Evolutionary conservation across 2,797 vertebrate species (phyloP).

Genomic region (Spheniscus humboldti): DNA sequence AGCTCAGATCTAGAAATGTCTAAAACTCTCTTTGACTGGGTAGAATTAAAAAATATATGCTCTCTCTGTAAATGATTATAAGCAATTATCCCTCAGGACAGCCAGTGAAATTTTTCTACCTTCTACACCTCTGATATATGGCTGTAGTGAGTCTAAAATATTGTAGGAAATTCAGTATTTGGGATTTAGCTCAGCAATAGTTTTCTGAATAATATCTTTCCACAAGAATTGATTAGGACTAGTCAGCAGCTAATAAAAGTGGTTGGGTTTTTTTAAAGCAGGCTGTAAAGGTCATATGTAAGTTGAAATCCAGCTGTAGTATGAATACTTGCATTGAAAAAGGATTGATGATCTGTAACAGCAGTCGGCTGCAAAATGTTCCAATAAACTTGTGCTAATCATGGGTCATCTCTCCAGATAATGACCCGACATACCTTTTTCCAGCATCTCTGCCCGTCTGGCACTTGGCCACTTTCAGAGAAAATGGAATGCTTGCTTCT

Average conservation of each 20-base stretch:
- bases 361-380: neutral
- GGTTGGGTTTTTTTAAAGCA: neutral
- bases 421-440: neutral
- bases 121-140: neutral
- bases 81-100: neutral
- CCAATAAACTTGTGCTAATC: neutral
- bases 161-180: neutral
- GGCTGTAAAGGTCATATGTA: neutral
- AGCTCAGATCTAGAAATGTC: neutral
- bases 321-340: neutral
- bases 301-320: neutral
- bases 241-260: neutral
- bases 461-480: neutral
- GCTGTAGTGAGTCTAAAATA: neutral
- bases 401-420: neutral
- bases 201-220: neutral
- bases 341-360: neutral
- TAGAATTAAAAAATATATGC: neutral
- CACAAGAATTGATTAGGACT: neutral
- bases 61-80: neutral
- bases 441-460: fast-evolving
- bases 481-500: neutral
- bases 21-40: neutral
- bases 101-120: neutral
- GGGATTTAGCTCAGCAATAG: neutral